phyloP scores from a whole-genome alignment of 1,140 invertebrate genomes.

The Melanaphis sacchari region DNA sequence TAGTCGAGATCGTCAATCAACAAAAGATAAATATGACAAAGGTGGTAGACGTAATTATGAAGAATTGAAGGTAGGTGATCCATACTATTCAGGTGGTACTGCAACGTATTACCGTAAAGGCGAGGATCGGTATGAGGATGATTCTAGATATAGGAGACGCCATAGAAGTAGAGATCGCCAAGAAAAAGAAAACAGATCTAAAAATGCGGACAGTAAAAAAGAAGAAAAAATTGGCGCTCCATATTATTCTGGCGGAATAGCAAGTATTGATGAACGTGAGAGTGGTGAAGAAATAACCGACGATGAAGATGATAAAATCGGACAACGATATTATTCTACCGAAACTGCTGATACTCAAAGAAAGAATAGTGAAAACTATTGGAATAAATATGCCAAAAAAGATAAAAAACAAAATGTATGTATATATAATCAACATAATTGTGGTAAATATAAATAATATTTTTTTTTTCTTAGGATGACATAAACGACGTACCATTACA shows the following conservation, averaged over 20 bases:
- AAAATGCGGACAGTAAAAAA: conserved; percentile 37
- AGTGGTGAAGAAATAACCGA: conserved; percentile 54
- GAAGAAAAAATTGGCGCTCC: conserved; percentile 58
- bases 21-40: conserved; percentile 11
- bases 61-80: conserved; percentile 33
- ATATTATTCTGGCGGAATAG: conserved; percentile 44
- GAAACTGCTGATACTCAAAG: conserved; percentile 50
- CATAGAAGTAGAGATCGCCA: conserved; percentile 51
- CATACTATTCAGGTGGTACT: conserved; percentile 39
- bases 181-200: conserved; percentile 56
- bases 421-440: not conserved
- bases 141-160: conserved; percentile 37
- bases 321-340: conserved; percentile 58
- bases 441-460: not conserved
- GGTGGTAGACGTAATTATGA: not conserved
- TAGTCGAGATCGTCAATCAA: not conserved
- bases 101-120: not conserved
- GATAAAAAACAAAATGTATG: conserved; percentile 58
- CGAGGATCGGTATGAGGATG: not conserved
- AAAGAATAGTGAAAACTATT: conserved; percentile 63
- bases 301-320: conserved; percentile 58
- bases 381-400: conserved; percentile 63
- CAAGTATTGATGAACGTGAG: conserved; percentile 34
- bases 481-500: conserved; percentile 56
- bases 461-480: conserved; percentile 29